Conservation (phyloP, 2,888 invertebrate genomes). For the Watsonalla cultraria region DNA sequence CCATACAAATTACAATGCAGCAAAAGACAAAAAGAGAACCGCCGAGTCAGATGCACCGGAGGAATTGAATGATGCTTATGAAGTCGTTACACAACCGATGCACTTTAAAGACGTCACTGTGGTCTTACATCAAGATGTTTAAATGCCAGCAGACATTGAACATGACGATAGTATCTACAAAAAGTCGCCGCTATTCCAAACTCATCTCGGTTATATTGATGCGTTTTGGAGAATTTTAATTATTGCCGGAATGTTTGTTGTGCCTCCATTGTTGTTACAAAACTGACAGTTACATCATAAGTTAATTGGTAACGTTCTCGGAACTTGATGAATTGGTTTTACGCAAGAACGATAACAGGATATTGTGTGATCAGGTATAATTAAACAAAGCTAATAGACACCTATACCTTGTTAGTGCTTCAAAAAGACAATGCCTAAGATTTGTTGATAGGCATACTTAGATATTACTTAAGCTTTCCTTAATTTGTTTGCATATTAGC, state of each 20-base stretch:
- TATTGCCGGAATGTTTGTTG: conserved; percentile 36
- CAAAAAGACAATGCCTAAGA: not conserved
- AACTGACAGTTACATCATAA: conserved; percentile 21
- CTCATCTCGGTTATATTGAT: conserved; percentile 29
- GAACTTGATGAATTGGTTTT: conserved; percentile 33
- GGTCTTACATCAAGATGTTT: conserved; percentile 36
- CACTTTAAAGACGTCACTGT: conserved; percentile 34
- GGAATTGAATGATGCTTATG: conserved; percentile 56
- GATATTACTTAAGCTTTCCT: too few relatives aligned
- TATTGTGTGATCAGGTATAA: not conserved
- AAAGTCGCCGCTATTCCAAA: conserved; percentile 50
- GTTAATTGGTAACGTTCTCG: conserved; percentile 36
- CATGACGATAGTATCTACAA: conserved; percentile 50
- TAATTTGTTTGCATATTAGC: too few relatives aligned
- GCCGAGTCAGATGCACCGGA: conserved; percentile 50
- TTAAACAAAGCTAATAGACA: not conserved
- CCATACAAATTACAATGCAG: conserved; percentile 10
- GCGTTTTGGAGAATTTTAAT: conserved; percentile 44
- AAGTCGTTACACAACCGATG: conserved; percentile 59
- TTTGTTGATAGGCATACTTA: not conserved
- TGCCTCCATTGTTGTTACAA: conserved; percentile 36
- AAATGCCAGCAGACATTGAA: conserved; percentile 16
- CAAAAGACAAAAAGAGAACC: conserved; percentile 36
- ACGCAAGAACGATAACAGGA: conserved; percentile 19
- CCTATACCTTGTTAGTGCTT: conserved; percentile 1